A percentile compares a stretch with the other conserved stretches of the same genome.
Conservation (phyloP, 1,140 invertebrate genomes). For the Drosophila arizonae region DNA sequence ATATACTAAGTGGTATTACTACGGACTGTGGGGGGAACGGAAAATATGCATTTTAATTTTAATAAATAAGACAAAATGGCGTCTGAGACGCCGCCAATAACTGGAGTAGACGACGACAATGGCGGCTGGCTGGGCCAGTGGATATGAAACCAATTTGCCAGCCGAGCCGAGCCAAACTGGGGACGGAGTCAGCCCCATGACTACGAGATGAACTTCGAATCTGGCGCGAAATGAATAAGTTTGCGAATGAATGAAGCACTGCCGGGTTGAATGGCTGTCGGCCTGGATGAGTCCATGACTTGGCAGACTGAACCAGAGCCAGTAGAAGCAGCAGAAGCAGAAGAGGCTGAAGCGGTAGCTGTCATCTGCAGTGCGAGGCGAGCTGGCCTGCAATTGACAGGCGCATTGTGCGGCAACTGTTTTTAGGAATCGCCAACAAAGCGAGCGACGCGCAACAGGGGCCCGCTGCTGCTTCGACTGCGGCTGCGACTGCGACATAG, state of each 20-base stretch:
- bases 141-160: constrained; percentile 66
- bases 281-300: constrained; percentile 34
- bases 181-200: not conserved
- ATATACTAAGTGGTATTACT: not conserved
- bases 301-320: constrained; percentile 20
- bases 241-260: constrained; percentile 50
- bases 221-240: constrained; percentile 68
- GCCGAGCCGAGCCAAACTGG: constrained; percentile 22
- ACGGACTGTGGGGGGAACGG: constrained; percentile 23
- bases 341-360: constrained; percentile 37
- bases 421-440: constrained; percentile 72
- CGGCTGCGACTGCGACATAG: not conserved
- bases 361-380: constrained; percentile 58
- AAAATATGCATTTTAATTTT: constrained; percentile 76
- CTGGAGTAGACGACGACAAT: constrained; percentile 62
- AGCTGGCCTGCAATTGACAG: constrained; percentile 70
- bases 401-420: constrained; percentile 73
- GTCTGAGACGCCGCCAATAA: constrained; percentile 60
- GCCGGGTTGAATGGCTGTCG: constrained; percentile 27
- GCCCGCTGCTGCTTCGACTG: constrained; percentile 7
- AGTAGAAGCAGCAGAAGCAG: constrained; percentile 9
- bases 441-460: constrained; percentile 68
- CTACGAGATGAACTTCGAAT: constrained; percentile 68
- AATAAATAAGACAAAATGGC: constrained; percentile 77
- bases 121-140: constrained; percentile 29